Conservation (phyloP, 2,113 vertebrate genomes). For the Gymnocephalus cernua region DNA sequence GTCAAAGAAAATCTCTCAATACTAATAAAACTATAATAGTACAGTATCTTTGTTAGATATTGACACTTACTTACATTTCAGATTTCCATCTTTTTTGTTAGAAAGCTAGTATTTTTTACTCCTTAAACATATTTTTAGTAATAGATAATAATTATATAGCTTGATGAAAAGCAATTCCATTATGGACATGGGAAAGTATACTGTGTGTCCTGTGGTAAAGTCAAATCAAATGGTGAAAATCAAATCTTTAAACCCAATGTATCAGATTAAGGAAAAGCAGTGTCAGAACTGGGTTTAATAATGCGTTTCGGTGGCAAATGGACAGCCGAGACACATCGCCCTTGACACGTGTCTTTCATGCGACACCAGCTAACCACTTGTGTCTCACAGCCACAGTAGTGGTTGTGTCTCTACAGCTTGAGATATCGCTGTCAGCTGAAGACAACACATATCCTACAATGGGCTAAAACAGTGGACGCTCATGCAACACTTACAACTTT, state of each 20-base stretch:
- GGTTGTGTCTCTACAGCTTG: no score
- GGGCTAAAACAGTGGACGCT: no score
- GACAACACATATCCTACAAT: no score
- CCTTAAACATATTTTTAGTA: not conserved
- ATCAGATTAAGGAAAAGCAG: not conserved
- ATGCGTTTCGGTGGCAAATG: no score
- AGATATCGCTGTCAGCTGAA: no score
- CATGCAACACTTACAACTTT: no score
- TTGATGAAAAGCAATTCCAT: not conserved
- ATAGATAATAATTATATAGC: not conserved
- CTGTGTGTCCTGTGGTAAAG: not conserved
- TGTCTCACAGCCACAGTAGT: no score
- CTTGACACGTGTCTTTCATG: no score
- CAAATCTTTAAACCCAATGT: not conserved
- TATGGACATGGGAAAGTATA: not conserved
- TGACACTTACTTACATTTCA: not conserved
- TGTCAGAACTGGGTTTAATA: not conserved
- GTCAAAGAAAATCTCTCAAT: not conserved
- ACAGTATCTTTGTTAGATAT: not conserved
- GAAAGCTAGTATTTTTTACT: no score
- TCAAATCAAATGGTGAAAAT: not conserved
- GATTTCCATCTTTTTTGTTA: not conserved
- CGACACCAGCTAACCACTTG: no score
- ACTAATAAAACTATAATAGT: not conserved
- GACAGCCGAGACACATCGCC: no score